These are phyloP conservation scores for Littorina saxatilis DNA, from an alignment of 1,140 invertebrate genomes.

Conservation along the genomic window DNA sequence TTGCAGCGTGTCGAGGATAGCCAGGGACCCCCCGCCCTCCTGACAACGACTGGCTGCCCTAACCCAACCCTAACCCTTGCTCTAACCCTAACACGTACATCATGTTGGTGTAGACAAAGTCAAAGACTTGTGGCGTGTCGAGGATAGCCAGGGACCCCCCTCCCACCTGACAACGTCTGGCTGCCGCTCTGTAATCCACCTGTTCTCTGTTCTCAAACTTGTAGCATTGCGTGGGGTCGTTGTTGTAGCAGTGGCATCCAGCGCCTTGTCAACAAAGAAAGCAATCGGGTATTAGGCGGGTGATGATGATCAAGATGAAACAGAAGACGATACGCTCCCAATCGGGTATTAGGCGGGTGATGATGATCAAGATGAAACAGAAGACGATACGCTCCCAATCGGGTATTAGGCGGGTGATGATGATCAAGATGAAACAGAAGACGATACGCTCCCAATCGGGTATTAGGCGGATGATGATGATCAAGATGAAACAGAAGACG, in stretches of 20 bases:
- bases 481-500: too few species aligned
- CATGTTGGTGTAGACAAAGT: background rate
- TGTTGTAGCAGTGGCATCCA: slow-evolving; percentile 10
- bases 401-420: too few species aligned
- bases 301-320: background rate
- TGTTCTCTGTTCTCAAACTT: background rate
- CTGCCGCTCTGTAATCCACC: background rate
- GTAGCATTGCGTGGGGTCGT: background rate
- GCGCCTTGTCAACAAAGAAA: background rate
- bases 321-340: background rate
- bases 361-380: too few species aligned
- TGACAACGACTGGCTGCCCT: too few species aligned
- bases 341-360: too few species aligned
- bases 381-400: too few species aligned
- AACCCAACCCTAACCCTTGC: too few species aligned
- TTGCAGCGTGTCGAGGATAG: background rate
- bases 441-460: too few species aligned
- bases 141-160: background rate
- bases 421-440: too few species aligned
- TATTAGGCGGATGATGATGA: too few species aligned
- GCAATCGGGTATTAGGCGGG: background rate
- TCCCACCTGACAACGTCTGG: background rate
- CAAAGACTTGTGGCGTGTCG: background rate
- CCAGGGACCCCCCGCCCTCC: background rate
- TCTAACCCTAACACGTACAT: too few species aligned